phyloP scores from a whole-genome alignment of 2,113 vertebrate species.

The Cyrtonyx montezumae region DNA sequence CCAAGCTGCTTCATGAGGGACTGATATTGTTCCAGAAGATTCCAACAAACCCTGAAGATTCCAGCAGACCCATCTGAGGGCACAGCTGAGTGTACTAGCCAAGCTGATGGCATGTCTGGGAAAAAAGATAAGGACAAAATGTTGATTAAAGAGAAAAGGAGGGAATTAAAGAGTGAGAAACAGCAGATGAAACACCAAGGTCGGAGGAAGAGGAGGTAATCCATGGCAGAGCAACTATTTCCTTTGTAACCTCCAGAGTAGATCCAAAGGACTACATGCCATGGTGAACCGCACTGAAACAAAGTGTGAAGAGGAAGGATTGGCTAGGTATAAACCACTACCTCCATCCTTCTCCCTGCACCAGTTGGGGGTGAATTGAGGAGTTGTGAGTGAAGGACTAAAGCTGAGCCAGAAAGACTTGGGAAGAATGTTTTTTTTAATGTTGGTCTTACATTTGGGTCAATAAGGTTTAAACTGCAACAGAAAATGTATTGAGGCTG shows the following conservation, averaged over 20 bases:
- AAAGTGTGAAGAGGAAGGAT: background rate
- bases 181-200: no score
- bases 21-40: background rate
- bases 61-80: background rate
- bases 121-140: fast-evolving
- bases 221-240: background rate
- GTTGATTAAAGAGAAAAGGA: background rate
- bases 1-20: background rate
- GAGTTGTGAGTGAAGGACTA: background rate
- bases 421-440: background rate
- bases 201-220: background rate
- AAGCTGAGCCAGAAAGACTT: background rate
- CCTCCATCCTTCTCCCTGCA: fast-evolving
- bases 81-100: background rate
- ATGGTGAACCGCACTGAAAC: no score
- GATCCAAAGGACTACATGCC: background rate
- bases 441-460: background rate
- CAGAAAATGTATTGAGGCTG: background rate
- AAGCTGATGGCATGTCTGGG: background rate
- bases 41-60: background rate
- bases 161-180: background rate
- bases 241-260: fast-evolving
- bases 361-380: fast-evolving
- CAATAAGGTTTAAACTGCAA: background rate
- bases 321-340: fast-evolving